Conservation (phyloP, 2,113 vertebrate genomes). For the Pavo muticus region DNA sequence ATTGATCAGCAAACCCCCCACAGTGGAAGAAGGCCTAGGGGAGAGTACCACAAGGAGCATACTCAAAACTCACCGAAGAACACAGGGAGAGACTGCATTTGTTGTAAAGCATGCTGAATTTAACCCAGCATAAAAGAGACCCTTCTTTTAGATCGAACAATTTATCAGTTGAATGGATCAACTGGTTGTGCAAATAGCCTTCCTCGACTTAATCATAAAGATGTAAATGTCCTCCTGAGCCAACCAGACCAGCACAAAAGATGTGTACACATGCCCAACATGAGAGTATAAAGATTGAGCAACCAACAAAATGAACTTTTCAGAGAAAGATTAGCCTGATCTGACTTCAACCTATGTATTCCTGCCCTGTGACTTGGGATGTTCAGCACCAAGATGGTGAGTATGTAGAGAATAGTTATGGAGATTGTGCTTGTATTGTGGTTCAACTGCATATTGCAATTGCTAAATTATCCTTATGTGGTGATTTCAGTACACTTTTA, state of each 20-base stretch:
- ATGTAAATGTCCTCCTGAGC: not conserved
- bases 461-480: not conserved
- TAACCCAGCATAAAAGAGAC: not conserved
- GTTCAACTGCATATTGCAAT: not conserved
- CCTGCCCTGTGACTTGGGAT: not conserved
- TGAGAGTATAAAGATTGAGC: not conserved
- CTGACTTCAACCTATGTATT: not conserved
- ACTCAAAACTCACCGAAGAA: not conserved
- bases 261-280: not conserved
- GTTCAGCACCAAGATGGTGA: not conserved
- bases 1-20: not conserved
- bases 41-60: not conserved
- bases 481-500: not conserved
- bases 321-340: not conserved
- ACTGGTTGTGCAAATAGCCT: not conserved
- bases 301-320: not conserved
- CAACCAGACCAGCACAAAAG: not conserved
- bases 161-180: not conserved
- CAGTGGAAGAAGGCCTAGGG: not conserved
- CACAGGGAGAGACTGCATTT: not conserved
- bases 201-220: not conserved
- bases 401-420: accelerated
- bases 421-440: not conserved
- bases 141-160: not conserved
- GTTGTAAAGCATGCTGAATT: not conserved